Evolutionary conservation across 2,113 vertebrate species (phyloP), one percentile per base, ranked within the genome.

Genomic region (Telmatochromis sp.): DNA sequence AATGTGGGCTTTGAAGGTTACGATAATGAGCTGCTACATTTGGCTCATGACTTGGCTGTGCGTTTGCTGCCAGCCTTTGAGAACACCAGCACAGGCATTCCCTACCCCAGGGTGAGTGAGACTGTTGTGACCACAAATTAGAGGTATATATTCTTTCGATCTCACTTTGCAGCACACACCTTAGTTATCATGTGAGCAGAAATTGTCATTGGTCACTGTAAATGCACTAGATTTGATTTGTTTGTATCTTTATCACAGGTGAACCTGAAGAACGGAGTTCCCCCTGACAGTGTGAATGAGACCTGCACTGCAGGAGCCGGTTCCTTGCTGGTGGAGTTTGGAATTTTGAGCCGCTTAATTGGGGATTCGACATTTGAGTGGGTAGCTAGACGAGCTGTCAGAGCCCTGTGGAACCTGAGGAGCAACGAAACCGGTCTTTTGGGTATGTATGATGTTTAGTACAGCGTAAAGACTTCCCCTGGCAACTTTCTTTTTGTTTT

Each of bases 51-150:
- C 94, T 91, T 99, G 60, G 99, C 99, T 2, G 97, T 99, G 79
- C 96, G 99, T 57, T 96, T 99, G 7, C 97, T 99, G 2, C 99
- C 99, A 4, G 98, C 99, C 87, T 99, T 99, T 63, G 98, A 99
- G 91, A 99, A 99, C 97, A 99, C 98, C 89, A 97, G 96, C 94
- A 99, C 99, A 0, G 98, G 98, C n/a, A 99, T 99, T 85, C 99
- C 99, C 0, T 98, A 98, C 53, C 98, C 99, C 63, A 96, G 99
- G 96, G 99, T 99, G 96, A 96, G 95, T 80, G 8, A 23, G 21
- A 60, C 51, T 47, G 37, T 9, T 80, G 60, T 75, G 58, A 31
- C 37, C 12, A 80, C 28, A 87, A 6, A n/a, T 14, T 19, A 47
- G 13, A 47, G 31, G n/a, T 17, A 9, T 11, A 85, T 80, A 65